Conservation (phyloP, 2,888 invertebrate species). For the Cerastis leucographa region DNA sequence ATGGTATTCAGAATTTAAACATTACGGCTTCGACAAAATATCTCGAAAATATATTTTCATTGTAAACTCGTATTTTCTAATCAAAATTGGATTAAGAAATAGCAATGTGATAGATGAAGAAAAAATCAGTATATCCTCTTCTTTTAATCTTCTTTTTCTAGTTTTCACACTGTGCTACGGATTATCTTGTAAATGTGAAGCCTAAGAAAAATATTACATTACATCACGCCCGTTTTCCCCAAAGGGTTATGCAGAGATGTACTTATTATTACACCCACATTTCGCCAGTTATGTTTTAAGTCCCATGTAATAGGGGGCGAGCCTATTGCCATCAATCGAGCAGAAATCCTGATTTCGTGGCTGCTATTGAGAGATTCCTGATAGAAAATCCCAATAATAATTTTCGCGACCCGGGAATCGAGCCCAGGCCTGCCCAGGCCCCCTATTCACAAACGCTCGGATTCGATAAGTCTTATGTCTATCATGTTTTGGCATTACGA, state of each 20-base stretch:
- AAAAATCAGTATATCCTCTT: neutral
- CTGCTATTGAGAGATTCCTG: neutral
- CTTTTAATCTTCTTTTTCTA: too few species aligned
- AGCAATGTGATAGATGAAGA: slow-evolving; percentile 9
- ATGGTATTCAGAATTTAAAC: neutral
- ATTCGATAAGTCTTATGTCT: too few species aligned
- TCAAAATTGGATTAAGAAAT: slow-evolving; percentile 24
- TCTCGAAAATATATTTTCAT: slow-evolving; percentile 24
- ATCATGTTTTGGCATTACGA: too few species aligned
- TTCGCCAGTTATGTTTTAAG: neutral
- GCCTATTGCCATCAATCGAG: neutral
- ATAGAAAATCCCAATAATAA: neutral
- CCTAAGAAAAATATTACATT: neutral
- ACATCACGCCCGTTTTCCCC: neutral
- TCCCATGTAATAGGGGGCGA: neutral
- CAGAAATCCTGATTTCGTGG: neutral
- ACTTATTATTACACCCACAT: neutral
- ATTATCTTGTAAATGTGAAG: neutral
- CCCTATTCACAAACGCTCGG: too few species aligned
- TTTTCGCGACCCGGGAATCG: neutral
- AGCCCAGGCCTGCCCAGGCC: too few species aligned
- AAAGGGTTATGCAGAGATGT: neutral
- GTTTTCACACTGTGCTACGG: too few species aligned
- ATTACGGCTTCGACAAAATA: neutral
- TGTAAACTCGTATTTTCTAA: slow-evolving; percentile 42